These are phyloP conservation scores for Spheniscus mendiculus DNA, from an alignment of 2,113 vertebrate genomes.

Conservation along the genomic window DNA sequence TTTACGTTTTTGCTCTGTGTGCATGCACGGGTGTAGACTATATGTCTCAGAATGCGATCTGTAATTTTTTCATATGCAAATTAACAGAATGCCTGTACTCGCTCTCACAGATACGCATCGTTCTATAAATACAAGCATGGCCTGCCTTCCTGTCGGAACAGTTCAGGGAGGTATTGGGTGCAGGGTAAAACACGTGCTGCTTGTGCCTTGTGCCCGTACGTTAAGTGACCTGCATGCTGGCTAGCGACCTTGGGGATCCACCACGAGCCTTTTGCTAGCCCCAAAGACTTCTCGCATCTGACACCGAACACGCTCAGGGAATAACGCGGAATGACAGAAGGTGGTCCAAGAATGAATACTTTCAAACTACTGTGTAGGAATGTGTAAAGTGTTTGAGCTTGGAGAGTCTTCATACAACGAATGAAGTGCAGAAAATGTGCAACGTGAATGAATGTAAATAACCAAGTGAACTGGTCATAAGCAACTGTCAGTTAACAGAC, in stretches of 20 bases:
- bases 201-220: background rate
- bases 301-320: too few species aligned
- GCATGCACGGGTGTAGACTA: background rate
- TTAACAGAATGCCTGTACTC: background rate
- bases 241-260: background rate
- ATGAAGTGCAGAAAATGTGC: background rate
- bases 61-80: background rate
- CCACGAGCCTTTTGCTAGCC: background rate
- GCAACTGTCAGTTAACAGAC: background rate
- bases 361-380: background rate
- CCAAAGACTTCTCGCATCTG: rapidly evolving
- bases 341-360: background rate
- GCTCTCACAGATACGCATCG: rapidly evolving
- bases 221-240: background rate
- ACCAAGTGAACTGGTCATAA: background rate
- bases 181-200: rapidly evolving
- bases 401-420: background rate
- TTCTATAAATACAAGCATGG: background rate
- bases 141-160: background rate
- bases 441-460: background rate
- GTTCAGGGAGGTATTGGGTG: background rate
- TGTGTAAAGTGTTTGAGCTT: background rate
- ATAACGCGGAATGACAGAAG: too few species aligned
- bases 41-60: background rate
- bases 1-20: background rate